A percentile compares a stretch with the other conserved stretches of the same genome.
Conservation (phyloP, 2,888 invertebrate species). For the Clusia tigrina region DNA sequence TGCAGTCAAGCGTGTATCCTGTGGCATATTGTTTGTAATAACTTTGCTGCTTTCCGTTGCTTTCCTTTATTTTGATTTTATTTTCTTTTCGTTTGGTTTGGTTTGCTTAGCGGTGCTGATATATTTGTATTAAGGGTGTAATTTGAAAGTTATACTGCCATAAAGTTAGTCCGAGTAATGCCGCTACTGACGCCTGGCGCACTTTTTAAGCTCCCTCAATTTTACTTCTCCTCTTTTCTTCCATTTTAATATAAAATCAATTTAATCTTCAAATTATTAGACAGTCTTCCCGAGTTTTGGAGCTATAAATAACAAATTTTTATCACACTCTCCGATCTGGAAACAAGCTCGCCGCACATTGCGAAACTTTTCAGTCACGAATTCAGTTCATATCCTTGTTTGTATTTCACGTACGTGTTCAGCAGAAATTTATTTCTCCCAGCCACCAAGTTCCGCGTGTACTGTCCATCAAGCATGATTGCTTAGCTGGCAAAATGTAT, state of each 20-base stretch:
- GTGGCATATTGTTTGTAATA: not conserved
- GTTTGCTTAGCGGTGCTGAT: constrained; percentile 5
- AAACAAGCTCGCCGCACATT: not conserved
- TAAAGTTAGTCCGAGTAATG: not conserved
- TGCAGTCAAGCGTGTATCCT: not conserved
- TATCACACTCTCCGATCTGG: not conserved
- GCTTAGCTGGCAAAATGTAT: constrained; percentile 35
- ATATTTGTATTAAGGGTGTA: constrained; percentile 8
- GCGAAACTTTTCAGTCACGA: constrained; percentile 56
- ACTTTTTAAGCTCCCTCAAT: not conserved
- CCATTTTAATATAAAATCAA: not conserved
- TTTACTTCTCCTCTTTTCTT: not conserved
- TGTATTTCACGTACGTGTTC: constrained; percentile 56
- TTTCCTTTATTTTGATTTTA: not conserved
- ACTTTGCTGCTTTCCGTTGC: too few species aligned
- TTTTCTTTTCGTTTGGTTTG: not conserved
- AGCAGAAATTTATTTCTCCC: constrained; percentile 36
- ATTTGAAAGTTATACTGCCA: constrained; percentile 5
- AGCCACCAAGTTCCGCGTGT: constrained; percentile 35
- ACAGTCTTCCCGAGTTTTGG: not conserved
- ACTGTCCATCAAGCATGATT: constrained; percentile 49
- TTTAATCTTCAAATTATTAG: not conserved
- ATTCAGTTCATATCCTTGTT: constrained; percentile 57
- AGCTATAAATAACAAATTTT: constrained; percentile 6
- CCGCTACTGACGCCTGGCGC: too few species aligned